Conservation (phyloP, 2,797 vertebrate genomes). For the Lepilemur ruficaudatus region DNA sequence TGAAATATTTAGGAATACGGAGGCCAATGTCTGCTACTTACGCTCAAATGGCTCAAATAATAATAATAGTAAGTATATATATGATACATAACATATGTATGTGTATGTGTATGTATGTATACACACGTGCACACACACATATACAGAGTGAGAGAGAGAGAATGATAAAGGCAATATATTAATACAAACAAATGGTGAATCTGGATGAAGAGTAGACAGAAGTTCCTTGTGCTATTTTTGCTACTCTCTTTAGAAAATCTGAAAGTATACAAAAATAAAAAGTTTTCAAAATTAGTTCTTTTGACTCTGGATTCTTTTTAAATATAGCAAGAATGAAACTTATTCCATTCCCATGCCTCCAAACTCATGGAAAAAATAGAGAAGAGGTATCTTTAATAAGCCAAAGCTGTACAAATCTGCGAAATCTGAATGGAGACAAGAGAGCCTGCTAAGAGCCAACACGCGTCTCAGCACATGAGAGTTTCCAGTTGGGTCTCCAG, state of each 20-base stretch:
- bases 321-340: neutral
- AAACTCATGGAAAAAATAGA: neutral
- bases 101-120: too few relatives aligned
- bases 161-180: neutral
- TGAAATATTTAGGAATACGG: neutral
- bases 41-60: neutral
- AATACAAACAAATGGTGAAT: neutral
- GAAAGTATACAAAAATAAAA: neutral
- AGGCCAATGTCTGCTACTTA: neutral
- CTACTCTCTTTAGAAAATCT: neutral
- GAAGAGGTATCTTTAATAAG: neutral
- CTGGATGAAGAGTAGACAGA: neutral
- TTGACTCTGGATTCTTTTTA: neutral
- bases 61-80: neutral
- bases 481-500: neutral
- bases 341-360: neutral
- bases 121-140: too few relatives aligned
- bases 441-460: neutral
- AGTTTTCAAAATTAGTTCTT: neutral
- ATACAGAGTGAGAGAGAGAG: neutral
- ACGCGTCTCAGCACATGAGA: neutral
- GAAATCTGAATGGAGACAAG: neutral
- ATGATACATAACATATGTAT: too few relatives aligned
- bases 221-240: neutral
- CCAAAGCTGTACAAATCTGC: neutral